A percentile compares a stretch with the other conserved stretches of the same genome.
Evolutionary conservation across 2,797 vertebrate species (phyloP).

Genomic region (Acipenser ruthenus): DNA sequence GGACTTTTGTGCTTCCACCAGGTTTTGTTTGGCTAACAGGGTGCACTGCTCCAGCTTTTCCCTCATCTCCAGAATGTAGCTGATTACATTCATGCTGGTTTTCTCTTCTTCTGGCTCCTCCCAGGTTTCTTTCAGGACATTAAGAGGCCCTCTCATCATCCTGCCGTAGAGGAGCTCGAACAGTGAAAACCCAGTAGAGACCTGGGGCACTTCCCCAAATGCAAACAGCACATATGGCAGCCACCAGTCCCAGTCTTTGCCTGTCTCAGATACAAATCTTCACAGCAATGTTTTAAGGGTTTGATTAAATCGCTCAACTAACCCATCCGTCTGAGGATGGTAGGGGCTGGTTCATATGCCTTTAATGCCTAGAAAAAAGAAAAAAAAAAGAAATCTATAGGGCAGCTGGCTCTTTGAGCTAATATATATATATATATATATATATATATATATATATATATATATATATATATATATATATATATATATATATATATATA

Average conservation of each 20-base stretch:
- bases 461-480: too few relatives aligned
- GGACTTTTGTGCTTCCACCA: neutral
- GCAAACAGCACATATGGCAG: slow-evolving; percentile 11
- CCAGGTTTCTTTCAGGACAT: slow-evolving; percentile 1
- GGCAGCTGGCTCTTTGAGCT: too few relatives aligned
- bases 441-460: too few relatives aligned
- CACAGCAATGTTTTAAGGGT: slow-evolving; percentile 13
- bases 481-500: too few relatives aligned
- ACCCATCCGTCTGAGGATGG: slow-evolving; percentile 9
- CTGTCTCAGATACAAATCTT: slow-evolving; percentile 11
- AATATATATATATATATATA: too few relatives aligned
- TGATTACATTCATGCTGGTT: neutral
- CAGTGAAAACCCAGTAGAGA: slow-evolving; percentile 13
- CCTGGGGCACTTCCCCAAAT: slow-evolving; percentile 11
- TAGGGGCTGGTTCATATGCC: neutral
- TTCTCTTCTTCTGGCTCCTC: neutral
- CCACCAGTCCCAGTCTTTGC: slow-evolving; percentile 17
- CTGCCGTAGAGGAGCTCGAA: slow-evolving; percentile 16
- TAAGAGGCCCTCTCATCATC: slow-evolving; percentile 3
- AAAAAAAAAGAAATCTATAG: too few relatives aligned
- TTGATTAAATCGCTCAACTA: slow-evolving; percentile 10
- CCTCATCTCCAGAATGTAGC: slow-evolving; percentile 12
- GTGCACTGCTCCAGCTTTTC: slow-evolving; percentile 11
- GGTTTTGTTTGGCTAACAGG: slow-evolving; percentile 2
- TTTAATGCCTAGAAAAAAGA: too few relatives aligned